A percentile compares a stretch with the other conserved stretches of the same genome.
Conservation (phyloP, 2,888 invertebrate genomes). For the Parapristionchus giblindavisi region DNA sequence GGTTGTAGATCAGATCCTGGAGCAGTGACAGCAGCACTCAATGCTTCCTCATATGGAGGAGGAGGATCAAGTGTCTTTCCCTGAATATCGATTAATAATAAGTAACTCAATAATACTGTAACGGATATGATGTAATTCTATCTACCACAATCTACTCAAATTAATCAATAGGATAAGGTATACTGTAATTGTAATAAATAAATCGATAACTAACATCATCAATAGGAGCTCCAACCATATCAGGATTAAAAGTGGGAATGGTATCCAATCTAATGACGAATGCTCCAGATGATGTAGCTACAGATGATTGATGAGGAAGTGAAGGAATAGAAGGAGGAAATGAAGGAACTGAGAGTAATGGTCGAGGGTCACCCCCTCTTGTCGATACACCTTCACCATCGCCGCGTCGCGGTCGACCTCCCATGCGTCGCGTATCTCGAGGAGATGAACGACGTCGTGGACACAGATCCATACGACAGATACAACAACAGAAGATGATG, state of each 20-base stretch:
- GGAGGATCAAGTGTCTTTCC: conserved; percentile 51
- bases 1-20: too few relatives aligned
- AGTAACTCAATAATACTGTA: background rate
- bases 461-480: conserved; percentile 63
- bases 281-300: conserved; percentile 34
- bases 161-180: background rate
- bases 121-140: background rate
- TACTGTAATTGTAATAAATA: background rate
- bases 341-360: too few relatives aligned
- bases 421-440: conserved; percentile 5
- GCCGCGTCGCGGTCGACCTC: background rate
- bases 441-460: conserved; percentile 41
- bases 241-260: conserved; percentile 57
- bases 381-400: background rate
- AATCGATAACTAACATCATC: too few relatives aligned
- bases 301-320: conserved; percentile 36
- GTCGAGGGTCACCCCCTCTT: too few relatives aligned
- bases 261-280: conserved; percentile 57
- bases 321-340: too few relatives aligned
- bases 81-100: background rate
- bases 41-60: conserved; percentile 60
- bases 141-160: background rate
- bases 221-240: conserved; percentile 44
- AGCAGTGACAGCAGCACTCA: too few relatives aligned
- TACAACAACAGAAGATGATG: conserved; percentile 58